phyloP scores from a whole-genome alignment of 2,797 vertebrate genomes.

The Pangasius larnaudii region DNA sequence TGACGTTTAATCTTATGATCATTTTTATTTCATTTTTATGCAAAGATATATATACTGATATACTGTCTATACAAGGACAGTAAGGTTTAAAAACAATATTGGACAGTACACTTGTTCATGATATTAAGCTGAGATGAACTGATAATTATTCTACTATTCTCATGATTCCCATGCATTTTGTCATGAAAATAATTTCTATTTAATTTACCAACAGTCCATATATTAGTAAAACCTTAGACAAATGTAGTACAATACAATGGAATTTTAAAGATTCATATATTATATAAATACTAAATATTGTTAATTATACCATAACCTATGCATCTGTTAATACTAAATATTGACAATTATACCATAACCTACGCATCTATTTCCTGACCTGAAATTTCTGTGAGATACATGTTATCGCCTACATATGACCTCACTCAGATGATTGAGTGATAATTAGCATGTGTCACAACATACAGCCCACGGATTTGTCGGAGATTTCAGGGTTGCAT shows the following conservation, averaged over 20 bases:
- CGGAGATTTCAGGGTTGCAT: slow-evolving; percentile 50
- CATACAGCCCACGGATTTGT: slow-evolving; percentile 29
- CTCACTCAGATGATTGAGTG: slow-evolving; percentile 23
- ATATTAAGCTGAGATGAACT: neutral
- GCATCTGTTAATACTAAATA: neutral
- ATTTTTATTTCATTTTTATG: neutral
- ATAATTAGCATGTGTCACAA: slow-evolving; percentile 51
- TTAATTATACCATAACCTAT: neutral
- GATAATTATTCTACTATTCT: neutral
- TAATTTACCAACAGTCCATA: neutral
- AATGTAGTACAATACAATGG: neutral
- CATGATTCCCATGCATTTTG: neutral
- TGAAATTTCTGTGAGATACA: neutral
- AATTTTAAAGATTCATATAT: neutral
- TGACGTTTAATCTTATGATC: neutral
- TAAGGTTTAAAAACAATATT: neutral
- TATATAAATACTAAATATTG: neutral
- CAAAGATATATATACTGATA: neutral
- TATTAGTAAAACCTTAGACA: neutral
- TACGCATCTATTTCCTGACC: neutral
- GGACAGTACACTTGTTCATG: neutral
- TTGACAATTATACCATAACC: neutral
- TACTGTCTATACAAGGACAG: neutral
- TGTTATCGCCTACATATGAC: neutral
- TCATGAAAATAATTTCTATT: neutral